These are phyloP conservation scores for Nothoprocta perdicaria DNA, from an alignment of 2,113 vertebrate species.

Conservation along the genomic window DNA sequence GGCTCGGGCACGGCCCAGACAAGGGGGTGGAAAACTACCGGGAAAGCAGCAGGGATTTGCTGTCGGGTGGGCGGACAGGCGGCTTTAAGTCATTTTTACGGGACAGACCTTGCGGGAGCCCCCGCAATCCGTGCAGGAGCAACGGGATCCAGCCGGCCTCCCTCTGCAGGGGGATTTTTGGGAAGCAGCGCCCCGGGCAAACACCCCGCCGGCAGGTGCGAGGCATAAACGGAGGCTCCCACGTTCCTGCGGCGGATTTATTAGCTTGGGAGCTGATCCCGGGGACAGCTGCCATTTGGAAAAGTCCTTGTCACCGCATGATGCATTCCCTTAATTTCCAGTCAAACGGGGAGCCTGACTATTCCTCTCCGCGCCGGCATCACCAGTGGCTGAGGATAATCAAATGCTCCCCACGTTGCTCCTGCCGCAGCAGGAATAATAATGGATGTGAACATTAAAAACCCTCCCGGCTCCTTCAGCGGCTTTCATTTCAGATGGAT, in stretches of 20 bases:
- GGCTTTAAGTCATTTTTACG: not conserved
- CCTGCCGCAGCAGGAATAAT: not conserved
- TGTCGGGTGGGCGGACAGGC: not conserved
- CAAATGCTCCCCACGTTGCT: not conserved
- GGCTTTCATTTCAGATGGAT: not conserved
- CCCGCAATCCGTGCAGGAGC: not conserved
- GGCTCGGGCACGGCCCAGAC: not conserved
- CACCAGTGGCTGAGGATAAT: not conserved
- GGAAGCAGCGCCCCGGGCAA: not conserved
- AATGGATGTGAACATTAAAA: not conserved
- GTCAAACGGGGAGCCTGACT: not conserved
- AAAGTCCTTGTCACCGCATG: not conserved
- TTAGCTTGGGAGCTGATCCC: not conserved
- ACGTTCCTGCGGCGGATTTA: not conserved
- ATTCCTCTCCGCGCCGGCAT: not conserved
- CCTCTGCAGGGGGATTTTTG: accelerated
- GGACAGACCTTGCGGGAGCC: not conserved
- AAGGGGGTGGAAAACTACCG: not conserved
- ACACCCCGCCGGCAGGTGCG: not conserved
- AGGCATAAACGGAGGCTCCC: not conserved
- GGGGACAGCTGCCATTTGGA: not conserved
- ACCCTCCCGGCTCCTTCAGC: not conserved
- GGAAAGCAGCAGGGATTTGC: not conserved
- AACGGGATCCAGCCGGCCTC: not conserved
- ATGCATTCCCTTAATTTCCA: conserved; percentile 32